Evolutionary conservation across 2,113 vertebrate genomes (phyloP).

Genomic region (Dipodomys spectabilis): DNA sequence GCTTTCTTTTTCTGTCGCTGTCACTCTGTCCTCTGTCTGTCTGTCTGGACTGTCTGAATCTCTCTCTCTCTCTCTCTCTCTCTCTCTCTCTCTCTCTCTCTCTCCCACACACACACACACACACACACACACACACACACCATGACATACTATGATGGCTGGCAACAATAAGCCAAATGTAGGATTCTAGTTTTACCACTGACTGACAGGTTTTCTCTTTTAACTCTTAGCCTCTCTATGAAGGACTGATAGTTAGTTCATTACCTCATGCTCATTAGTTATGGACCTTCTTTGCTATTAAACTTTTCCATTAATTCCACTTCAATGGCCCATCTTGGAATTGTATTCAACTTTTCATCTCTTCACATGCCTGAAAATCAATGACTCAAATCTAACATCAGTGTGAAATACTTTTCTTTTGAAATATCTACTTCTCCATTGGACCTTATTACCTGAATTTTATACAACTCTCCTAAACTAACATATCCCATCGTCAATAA

Average conservation of each 20-base stretch:
- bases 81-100: neutral
- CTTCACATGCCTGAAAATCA: neutral
- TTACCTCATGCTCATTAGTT: neutral
- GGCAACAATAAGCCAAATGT: neutral
- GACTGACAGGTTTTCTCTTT: neutral
- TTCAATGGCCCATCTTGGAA: neutral
- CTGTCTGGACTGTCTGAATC: too few species aligned
- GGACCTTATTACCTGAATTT: neutral
- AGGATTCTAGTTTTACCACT: neutral
- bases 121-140: neutral
- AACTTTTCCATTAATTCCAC: neutral
- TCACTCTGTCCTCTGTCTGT: too few species aligned
- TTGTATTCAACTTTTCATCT: neutral
- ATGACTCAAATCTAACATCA: neutral
- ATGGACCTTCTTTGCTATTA: neutral
- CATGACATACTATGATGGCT: too few species aligned
- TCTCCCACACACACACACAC: too few species aligned
- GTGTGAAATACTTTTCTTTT: neutral
- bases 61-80: neutral
- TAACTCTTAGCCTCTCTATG: fast-evolving
- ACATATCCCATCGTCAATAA: neutral
- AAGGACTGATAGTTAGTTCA: neutral
- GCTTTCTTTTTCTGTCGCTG: neutral
- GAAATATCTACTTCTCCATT: neutral
- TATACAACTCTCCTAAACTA: neutral